phyloP scores from a whole-genome alignment of 2,888 invertebrate species.

The Criorhina ranunculi region DNA sequence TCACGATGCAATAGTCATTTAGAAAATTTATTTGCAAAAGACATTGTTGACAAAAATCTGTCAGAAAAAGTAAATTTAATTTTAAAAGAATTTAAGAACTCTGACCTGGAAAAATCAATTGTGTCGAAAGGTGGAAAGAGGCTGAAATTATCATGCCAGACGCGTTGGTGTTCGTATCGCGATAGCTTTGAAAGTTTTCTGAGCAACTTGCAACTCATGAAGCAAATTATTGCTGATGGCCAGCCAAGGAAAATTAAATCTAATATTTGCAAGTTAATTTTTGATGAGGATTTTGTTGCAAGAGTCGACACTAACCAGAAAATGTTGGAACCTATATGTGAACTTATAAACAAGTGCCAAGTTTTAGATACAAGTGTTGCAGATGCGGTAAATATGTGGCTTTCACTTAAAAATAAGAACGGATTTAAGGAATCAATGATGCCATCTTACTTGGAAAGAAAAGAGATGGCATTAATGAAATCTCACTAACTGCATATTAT shows the following conservation, averaged over 20 bases:
- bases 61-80: constrained; percentile 21
- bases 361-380: constrained; percentile 36
- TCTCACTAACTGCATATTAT: constrained; percentile 36
- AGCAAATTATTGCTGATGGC: too few species aligned
- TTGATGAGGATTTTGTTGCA: constrained; percentile 53
- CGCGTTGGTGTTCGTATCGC: constrained; percentile 11
- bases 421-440: constrained; percentile 30
- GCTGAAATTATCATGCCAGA: constrained; percentile 15
- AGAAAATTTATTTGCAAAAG: constrained; percentile 10
- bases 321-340: constrained; percentile 19
- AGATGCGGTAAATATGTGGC: constrained; percentile 60
- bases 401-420: constrained; percentile 44
- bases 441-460: constrained; percentile 21
- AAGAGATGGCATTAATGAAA: constrained; percentile 20
- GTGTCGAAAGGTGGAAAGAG: constrained; percentile 20
- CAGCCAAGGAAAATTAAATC: too few species aligned
- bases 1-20: background rate
- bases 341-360: constrained; percentile 29
- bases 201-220: too few species aligned
- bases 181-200: background rate
- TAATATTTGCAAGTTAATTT: background rate
- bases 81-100: constrained; percentile 21
- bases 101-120: constrained; percentile 20
- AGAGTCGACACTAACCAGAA: background rate
- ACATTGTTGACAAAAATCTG: constrained; percentile 3